Percentiles rank a stretch among this genome's conserved stretches.
phyloP scores from a whole-genome alignment of 2,113 vertebrate genomes.

The Onychostruthus taczanowskii region DNA sequence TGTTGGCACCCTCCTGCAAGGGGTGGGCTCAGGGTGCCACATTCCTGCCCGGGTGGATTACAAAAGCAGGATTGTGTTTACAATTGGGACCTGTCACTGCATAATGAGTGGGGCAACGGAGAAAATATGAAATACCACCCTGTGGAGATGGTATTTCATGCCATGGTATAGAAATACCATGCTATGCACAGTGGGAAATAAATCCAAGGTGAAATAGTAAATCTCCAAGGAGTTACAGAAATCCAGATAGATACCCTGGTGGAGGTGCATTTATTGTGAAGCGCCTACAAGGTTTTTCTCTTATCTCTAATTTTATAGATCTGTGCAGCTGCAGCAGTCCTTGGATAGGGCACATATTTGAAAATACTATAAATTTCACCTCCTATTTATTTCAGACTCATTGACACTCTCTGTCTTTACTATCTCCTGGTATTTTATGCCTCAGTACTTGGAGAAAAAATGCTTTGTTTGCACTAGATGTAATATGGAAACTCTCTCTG shows the following conservation, averaged over 20 bases:
- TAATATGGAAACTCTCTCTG: slow-evolving; percentile 66
- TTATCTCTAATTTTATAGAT: slow-evolving; percentile 56
- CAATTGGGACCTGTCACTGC: neutral
- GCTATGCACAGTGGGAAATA: neutral
- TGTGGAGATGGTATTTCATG: no score
- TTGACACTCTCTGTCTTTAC: slow-evolving; percentile 61
- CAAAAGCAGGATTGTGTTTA: no score
- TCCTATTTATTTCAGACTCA: slow-evolving; percentile 66
- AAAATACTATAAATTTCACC: slow-evolving; percentile 62
- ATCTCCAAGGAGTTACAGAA: slow-evolving; percentile 37
- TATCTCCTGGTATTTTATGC: slow-evolving; percentile 68
- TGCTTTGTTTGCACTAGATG: slow-evolving; percentile 69
- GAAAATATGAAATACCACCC: neutral
- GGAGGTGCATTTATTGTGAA: neutral
- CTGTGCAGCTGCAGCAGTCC: slow-evolving; percentile 37
- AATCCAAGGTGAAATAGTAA: slow-evolving; percentile 28
- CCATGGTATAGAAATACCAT: no score
- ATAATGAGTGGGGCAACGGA: neutral
- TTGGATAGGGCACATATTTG: slow-evolving; percentile 57
- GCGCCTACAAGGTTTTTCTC: neutral
- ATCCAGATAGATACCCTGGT: neutral
- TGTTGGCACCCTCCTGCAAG: neutral
- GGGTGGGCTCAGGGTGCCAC: fast-evolving
- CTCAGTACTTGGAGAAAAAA: slow-evolving; percentile 60
- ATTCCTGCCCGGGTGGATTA: neutral